Evolutionary conservation across 2,888 invertebrate species (phyloP), one percentile per base, ranked within the genome.

Genomic region (Trimorus sp.): DNA sequence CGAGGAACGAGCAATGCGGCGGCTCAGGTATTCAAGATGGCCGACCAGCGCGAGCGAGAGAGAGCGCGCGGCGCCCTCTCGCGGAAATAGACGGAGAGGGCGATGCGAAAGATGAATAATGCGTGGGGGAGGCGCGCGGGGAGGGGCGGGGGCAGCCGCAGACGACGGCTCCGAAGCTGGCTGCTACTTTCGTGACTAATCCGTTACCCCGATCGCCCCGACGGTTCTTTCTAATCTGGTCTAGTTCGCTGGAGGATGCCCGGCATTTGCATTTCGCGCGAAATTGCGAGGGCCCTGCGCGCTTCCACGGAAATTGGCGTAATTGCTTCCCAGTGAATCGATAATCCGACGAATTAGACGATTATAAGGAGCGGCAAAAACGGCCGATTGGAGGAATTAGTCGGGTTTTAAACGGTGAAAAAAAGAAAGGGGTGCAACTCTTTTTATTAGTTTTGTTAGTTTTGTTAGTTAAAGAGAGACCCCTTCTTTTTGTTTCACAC

Each of bases 1-100:
- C 91, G 88, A 91, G 91, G 91, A 90, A 90, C 89, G 89, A 91
- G 91, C 91, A 91, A 91, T 91, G 91, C 91, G 89, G 90, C 91
- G 91, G 89, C 91, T 91, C 91, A 92, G 92, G 92, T 92, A 92
- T 92, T 91, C 92, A 92, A 92, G 92, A 92, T 92, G 92, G 92
- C 92, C 90, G 91, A 84, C 85, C 12, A 6, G 48, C 48, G 48
- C 48, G 48, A 60, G 37, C 36, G 68, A 62, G 77, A 86, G 86
- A 86, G 85, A 83, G 82, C 38, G 70, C 73, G 59, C 79, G 69
- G 80, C 78, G 37, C 40, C 79, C 65, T 74, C 82, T 69, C 74
- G 75, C 81, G 83, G 79, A 79, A 79, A 84, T 73, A 75, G 76
- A 79, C 58, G 79, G 81, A 65, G 83, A 84, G 66, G 78, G 78